Evolutionary conservation across 2,113 vertebrate species (phyloP).

Genomic region (Octodon degus): DNA sequence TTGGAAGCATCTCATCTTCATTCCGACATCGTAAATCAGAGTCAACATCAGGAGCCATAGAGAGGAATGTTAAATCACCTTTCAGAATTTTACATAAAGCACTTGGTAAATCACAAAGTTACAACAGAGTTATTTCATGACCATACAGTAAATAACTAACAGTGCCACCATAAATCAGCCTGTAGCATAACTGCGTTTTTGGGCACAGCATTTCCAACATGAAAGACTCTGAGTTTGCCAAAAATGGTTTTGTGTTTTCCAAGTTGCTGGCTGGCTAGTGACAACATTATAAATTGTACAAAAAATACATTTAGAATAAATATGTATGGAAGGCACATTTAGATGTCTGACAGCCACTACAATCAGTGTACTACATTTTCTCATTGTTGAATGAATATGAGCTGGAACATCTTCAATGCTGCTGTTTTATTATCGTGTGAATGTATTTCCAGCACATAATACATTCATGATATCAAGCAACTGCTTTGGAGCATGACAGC

Average conservation of each 20-base stretch:
- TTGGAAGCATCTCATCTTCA: conserved; percentile 65
- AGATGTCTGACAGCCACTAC: conserved; percentile 62
- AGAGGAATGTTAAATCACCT: conserved; percentile 76
- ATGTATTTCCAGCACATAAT: conserved; percentile 60
- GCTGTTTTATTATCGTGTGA: conserved; percentile 68
- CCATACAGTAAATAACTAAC: conserved; percentile 82
- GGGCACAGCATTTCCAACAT: conserved; percentile 54
- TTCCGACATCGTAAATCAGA: conserved; percentile 80
- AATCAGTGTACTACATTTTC: conserved; percentile 47
- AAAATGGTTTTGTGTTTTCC: conserved; percentile 57
- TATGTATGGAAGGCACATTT: conserved; percentile 46
- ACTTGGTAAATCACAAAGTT: conserved; percentile 81
- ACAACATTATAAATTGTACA: conserved; percentile 45
- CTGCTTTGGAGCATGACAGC: conserved; percentile 59
- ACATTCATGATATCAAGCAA: not conserved
- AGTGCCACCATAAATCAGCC: conserved; percentile 77
- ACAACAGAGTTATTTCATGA: conserved; percentile 74
- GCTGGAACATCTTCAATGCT: conserved; percentile 45
- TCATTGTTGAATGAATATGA: conserved; percentile 66
- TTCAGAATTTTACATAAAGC: conserved; percentile 82
- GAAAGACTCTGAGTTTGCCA: conserved; percentile 65
- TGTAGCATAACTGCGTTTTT: conserved; percentile 43
- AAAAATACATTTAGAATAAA: conserved; percentile 77
- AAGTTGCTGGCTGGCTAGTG: conserved; percentile 43
- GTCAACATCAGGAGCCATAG: conserved; percentile 58